Conservation (phyloP, 2,797 vertebrate species). For the Podarcis siculus region DNA sequence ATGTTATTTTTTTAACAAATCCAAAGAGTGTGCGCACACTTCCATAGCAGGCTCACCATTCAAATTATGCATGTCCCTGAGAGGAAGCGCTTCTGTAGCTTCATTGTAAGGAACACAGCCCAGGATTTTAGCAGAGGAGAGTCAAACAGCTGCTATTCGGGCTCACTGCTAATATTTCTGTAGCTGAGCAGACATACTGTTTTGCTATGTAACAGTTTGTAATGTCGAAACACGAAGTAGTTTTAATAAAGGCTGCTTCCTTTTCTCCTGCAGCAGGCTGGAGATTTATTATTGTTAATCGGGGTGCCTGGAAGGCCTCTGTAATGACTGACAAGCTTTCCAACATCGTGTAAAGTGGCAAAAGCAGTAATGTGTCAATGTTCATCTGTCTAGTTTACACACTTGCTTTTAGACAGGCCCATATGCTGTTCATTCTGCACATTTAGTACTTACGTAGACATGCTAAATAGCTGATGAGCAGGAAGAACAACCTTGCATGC, state of each 20-base stretch:
- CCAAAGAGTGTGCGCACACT: neutral
- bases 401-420: slow-evolving; percentile 7
- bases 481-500: slow-evolving; percentile 3
- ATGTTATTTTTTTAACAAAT: neutral
- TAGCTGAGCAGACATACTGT: neutral
- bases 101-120: neutral
- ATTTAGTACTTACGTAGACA: neutral
- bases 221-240: neutral
- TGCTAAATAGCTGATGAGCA: neutral
- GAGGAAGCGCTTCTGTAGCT: too few species aligned
- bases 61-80: neutral
- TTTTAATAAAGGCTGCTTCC: neutral
- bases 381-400: slow-evolving; percentile 8
- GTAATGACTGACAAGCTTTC: slow-evolving; percentile 8
- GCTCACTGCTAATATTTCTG: slow-evolving; percentile 8
- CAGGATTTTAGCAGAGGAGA: neutral
- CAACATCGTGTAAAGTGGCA: neutral
- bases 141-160: neutral
- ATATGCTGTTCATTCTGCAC: slow-evolving; percentile 22
- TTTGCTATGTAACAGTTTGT: neutral
- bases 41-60: neutral
- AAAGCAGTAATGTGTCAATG: neutral
- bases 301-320: neutral
- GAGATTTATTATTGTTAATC: neutral
- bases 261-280: neutral